Percentiles rank a stretch among this genome's conserved stretches.
Conservation (phyloP, 2,797 vertebrate genomes). For the Leptatherina wallacei region DNA sequence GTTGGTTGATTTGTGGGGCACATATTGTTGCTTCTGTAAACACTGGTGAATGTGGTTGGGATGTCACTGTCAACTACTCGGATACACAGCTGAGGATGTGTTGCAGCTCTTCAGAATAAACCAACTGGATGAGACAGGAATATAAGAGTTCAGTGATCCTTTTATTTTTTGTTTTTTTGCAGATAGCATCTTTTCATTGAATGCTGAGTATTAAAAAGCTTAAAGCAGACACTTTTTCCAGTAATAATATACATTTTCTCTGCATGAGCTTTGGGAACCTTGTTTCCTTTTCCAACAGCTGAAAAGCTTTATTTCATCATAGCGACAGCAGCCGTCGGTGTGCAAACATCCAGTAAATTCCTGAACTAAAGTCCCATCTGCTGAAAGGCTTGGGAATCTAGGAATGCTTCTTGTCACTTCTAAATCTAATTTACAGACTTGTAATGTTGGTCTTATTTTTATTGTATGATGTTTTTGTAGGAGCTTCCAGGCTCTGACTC, state of each 20-base stretch:
- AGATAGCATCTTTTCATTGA: neutral
- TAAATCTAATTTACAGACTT: slow-evolving; percentile 55
- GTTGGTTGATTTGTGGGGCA: neutral
- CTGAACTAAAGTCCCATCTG: slow-evolving; percentile 39
- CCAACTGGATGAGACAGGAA: neutral
- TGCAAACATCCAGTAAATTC: slow-evolving; percentile 55
- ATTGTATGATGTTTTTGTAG: slow-evolving; percentile 41
- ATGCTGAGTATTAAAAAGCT: neutral
- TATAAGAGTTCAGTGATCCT: neutral
- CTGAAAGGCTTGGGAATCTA: slow-evolving; percentile 40
- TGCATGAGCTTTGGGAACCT: neutral
- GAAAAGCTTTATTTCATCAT: slow-evolving; percentile 23
- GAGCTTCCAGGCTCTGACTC: slow-evolving; percentile 8
- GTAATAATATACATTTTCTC: neutral
- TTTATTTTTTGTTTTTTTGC: neutral
- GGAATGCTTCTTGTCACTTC: slow-evolving; percentile 33
- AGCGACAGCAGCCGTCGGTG: slow-evolving; percentile 10
- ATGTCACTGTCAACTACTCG: too few species aligned
- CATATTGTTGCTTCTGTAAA: too few species aligned
- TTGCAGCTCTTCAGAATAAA: neutral
- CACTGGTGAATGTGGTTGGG: too few species aligned
- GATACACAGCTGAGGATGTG: neutral
- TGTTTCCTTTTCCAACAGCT: slow-evolving; percentile 4
- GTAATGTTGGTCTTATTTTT: slow-evolving; percentile 41
- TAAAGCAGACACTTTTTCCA: neutral